Evolutionary conservation across 2,797 vertebrate genomes (phyloP).

Genomic region (Micrastur ruficollis): DNA sequence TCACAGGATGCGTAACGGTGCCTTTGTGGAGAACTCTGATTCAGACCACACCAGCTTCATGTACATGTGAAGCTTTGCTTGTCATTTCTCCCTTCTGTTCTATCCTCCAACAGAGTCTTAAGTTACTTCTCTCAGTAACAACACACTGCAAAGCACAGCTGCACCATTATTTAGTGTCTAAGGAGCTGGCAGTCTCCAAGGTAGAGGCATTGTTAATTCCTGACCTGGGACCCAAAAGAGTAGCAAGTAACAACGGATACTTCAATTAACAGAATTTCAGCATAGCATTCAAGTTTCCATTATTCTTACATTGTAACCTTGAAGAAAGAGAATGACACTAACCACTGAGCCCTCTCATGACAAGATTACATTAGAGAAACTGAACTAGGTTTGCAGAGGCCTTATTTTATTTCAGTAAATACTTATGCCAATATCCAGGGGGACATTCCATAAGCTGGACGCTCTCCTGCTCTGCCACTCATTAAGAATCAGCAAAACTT

Average conservation of each 20-base stretch:
- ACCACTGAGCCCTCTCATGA: not conserved
- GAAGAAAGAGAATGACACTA: not conserved
- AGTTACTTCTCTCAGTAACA: not conserved
- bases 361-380: not conserved
- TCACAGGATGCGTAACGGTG: not conserved
- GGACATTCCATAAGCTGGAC: too few species aligned
- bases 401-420: not conserved
- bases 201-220: not conserved
- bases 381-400: not conserved
- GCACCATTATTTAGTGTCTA: not conserved
- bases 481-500: too few species aligned
- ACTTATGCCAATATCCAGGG: not conserved
- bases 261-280: not conserved
- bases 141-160: not conserved
- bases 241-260: accelerated
- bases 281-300: not conserved
- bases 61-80: not conserved
- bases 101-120: not conserved
- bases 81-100: not conserved
- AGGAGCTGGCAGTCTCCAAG: not conserved
- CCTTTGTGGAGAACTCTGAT: not conserved
- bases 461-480: not conserved
- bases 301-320: not conserved
- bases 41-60: not conserved
- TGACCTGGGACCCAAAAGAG: not conserved